Base-by-base conservation (phyloP, 2,113 vertebrate species). In the Indicator maculatus region DNA sequence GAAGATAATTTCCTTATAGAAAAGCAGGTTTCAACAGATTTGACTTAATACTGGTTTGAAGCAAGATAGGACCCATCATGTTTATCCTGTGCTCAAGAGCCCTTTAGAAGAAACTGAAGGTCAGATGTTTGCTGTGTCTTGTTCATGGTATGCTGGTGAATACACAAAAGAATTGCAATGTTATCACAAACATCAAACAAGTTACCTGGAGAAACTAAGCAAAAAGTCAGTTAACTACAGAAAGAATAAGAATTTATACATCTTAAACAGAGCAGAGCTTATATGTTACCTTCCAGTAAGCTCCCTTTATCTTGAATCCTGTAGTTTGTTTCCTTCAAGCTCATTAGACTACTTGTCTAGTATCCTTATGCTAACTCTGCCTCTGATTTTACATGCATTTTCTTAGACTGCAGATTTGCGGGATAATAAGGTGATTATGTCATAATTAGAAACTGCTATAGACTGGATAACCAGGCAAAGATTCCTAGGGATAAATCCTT, bases 101-200 rank as follows among this genome's bases (percentile, higher is more conserved):
- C 19, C 26, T 79, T 64, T 17, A 64, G 61, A 87, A 67, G 24
- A 78, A 78, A 82, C 16, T 31, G 41, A 79, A 84, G 28, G 47
- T 14, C 18, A 41, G 28, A 55, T 15, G 11, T 31, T 82, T 82
- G 18, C 8, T 70, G 47, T 77, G 10, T 84, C 27, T 63, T 47
- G 21, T 53, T 87, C 21, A 11, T 79, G 28, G 45, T 85, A 18
- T 71, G 16, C 28, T 58, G 31, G 31, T 70, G 39, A 67, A 45
- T 72, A 23, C 11, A 39, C 2, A 1, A 59, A 47, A 74, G 36
- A 45, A 52, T 9, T 81, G 17, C 2, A 3, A 9, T 4, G 0
- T n/a, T 93, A 82, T 64, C 47, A 69, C 38, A 36, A 1, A 0
- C 45, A 41, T 31, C 19, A 47, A 38, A 52, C 2, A 78, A 56